Conservation (phyloP, 2,113 vertebrate species). For the Ornithorhynchus anatinus region DNA sequence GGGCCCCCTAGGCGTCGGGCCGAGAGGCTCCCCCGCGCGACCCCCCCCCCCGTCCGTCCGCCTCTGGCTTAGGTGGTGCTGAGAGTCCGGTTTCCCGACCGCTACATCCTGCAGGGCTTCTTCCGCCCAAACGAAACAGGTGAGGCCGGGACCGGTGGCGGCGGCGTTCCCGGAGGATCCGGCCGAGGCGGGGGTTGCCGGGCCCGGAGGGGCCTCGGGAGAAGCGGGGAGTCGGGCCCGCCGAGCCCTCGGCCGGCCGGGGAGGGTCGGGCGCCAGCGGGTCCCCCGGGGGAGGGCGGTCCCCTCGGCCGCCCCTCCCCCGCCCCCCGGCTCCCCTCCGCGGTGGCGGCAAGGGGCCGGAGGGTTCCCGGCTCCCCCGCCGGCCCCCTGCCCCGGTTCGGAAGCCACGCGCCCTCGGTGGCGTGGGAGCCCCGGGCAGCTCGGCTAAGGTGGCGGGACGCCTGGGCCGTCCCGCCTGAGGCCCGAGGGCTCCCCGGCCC, state of each 20-base stretch:
- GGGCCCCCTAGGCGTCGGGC: background rate
- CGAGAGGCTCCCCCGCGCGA: background rate
- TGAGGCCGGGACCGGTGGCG: constrained; percentile 32
- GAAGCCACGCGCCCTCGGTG: too few species aligned
- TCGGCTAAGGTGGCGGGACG: too few species aligned
- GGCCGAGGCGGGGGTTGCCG: background rate
- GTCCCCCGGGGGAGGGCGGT: too few species aligned
- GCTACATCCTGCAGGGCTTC: constrained; percentile 89
- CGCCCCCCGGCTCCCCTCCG: too few species aligned
- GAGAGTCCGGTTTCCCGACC: constrained; percentile 91
- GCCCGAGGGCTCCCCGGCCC: too few species aligned
- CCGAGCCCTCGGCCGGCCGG: background rate
- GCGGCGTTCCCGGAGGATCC: fast-evolving
- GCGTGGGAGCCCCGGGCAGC: too few species aligned
- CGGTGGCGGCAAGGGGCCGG: too few species aligned
- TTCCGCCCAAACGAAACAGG: constrained; percentile 90
- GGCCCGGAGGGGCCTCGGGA: background rate
- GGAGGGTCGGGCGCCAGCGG: too few species aligned
- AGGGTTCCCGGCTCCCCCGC: too few species aligned
- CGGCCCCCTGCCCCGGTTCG: too few species aligned
- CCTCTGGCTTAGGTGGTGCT: constrained; percentile 84
- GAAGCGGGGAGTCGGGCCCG: background rate
- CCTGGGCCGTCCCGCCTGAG: too few species aligned
- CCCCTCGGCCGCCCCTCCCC: too few species aligned
- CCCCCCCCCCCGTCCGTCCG: background rate